phyloP scores from a whole-genome alignment of 1,140 invertebrate genomes.

The Cydia fagiglandana region DNA sequence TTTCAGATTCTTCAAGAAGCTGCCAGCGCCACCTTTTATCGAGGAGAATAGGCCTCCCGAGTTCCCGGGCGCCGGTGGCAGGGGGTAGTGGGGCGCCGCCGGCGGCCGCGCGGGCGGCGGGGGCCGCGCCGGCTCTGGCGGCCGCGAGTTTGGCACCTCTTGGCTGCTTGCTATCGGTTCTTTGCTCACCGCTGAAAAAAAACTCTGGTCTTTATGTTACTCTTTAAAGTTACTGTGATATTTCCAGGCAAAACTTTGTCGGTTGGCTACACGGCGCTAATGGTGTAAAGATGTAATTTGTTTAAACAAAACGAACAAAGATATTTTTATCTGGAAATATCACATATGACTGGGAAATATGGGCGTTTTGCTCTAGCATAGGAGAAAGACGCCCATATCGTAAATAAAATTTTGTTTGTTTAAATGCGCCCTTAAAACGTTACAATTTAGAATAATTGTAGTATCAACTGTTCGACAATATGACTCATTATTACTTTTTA shows the following conservation, averaged over 20 bases:
- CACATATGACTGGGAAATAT: background rate
- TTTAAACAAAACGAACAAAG: background rate
- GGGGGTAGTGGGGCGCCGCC: constrained; percentile 60
- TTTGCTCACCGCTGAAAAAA: constrained; percentile 51
- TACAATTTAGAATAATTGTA: background rate
- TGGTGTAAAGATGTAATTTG: background rate
- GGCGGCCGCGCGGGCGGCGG: constrained; percentile 40
- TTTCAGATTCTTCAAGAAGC: constrained; percentile 95
- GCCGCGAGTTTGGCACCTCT: constrained; percentile 55
- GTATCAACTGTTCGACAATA: background rate
- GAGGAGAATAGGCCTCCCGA: constrained; percentile 88
- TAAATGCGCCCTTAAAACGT: background rate
- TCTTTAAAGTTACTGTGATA: background rate
- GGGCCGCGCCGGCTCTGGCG: constrained; percentile 57
- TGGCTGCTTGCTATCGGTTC: constrained; percentile 51
- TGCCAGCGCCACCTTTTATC: constrained; percentile 90
- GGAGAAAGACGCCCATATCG: background rate
- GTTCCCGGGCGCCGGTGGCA: constrained; percentile 62
- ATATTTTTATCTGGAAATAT: background rate
- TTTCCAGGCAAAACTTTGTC: constrained; percentile 8
- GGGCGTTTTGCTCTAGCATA: background rate
- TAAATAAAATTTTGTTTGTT: background rate
- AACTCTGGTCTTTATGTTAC: background rate
- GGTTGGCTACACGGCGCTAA: background rate
- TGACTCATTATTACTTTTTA: constrained; percentile 11